Base-by-base conservation (phyloP, 2,113 vertebrate genomes). In the Neolamprologus modestus region DNA sequence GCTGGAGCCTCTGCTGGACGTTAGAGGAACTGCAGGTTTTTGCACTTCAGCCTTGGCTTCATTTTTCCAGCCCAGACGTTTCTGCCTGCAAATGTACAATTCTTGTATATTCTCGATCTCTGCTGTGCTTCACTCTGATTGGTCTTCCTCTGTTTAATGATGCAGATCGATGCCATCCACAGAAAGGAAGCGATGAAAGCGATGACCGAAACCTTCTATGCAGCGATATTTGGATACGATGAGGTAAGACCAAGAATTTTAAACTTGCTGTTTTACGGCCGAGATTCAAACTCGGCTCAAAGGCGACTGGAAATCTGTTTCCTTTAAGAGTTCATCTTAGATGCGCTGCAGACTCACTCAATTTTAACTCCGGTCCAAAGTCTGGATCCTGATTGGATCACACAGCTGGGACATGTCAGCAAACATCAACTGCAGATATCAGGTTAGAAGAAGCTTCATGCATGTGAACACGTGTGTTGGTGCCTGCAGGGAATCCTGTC, bases 181-280 rank as follows among this genome's bases (percentile, higher is more conserved):
- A 95, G 99, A 88, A 99, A 98, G 94, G 96, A 98, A 94, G 97
- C 97, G 3, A 87, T 98, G 96, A 97, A 94, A 89, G 89, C 80
- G 7, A 98, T 99, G 98, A 98, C 97, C 2, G 97, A 99, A 96
- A 98, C 95, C 71, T 99, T 99, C 93, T 99, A 99, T 78, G 98
- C 97, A 4, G 97, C 98, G 28, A 96, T 99, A 28, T 99, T 99
- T 95, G 98, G 99, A 94, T 99, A 99, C 2, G 99, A 99, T 89
- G 99, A 99, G 98, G 99, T 99, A 79, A 92, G 47, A n/a, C 11
- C 0, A 19, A 0, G 5, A 4, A 7, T 14, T 21, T 54, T 28
- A 78, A 19, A 50, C 2, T 31, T 19, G 9, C 16, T 12, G 45
- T 52, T 31, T 37, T 17, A 52, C 1, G 0, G 21, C 52, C 10